These are phyloP conservation scores for Geodia barretti DNA, from an alignment of 37 sponge, comb jelly and placozoan genomes.

Conservation along the genomic window DNA sequence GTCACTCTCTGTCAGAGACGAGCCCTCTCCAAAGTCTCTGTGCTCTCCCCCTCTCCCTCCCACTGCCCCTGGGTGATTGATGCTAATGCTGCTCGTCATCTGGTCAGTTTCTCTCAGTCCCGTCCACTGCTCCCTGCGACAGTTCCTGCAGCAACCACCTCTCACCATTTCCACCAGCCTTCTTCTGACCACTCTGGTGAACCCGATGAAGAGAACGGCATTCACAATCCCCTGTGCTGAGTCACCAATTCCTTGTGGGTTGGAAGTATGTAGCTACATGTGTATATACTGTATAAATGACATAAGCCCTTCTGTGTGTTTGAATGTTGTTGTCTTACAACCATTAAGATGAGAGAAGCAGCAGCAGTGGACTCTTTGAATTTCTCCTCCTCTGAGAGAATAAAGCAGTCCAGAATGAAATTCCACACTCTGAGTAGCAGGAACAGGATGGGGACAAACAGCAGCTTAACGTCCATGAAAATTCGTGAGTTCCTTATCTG, in stretches of 20 bases:
- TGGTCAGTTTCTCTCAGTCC: background rate
- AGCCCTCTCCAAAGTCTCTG: too few relatives aligned
- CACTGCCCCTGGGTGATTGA: too few relatives aligned
- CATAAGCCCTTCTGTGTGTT: too few relatives aligned
- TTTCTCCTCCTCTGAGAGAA: constrained; percentile 8
- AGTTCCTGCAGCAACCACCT: background rate
- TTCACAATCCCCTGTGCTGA: constrained; percentile 57
- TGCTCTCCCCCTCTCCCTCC: too few relatives aligned
- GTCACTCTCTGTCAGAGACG: too few relatives aligned
- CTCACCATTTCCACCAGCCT: constrained; percentile 2
- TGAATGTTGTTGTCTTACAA: constrained; percentile 28
- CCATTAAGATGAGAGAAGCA: constrained; percentile 17
- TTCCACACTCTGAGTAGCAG: constrained; percentile 62
- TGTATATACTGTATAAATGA: too few relatives aligned
- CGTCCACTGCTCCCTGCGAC: background rate
- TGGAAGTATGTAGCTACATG: background rate
- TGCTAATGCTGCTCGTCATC: too few relatives aligned
- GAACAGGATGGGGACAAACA: constrained; percentile 68
- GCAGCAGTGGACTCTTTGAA: constrained; percentile 11
- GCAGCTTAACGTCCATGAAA: constrained; percentile 54
- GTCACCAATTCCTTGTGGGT: constrained; percentile 31
- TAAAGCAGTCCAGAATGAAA: constrained; percentile 3
- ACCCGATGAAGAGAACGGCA: constrained; percentile 44
- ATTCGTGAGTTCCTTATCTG: background rate
- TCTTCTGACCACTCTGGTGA: constrained; percentile 33